Evolutionary conservation across 2,113 vertebrate species (phyloP), one percentile per base, ranked within the genome.

Genomic region (Chloroceryle aenea): DNA sequence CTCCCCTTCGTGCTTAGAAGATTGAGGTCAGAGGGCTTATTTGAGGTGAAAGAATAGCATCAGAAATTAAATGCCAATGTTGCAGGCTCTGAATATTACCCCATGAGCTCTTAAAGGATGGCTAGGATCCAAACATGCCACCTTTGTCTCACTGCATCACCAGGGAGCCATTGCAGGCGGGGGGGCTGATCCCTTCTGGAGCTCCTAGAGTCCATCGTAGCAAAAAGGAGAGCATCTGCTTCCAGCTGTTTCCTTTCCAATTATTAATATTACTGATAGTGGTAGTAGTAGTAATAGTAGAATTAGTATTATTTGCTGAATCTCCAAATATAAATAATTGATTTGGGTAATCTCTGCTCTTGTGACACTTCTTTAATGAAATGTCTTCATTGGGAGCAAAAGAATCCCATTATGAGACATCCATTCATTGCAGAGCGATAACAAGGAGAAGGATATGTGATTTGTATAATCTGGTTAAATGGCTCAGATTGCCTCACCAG

Each of bases 321-420:
- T 95, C 94, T 94, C 84, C 53, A 96, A 96, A 96, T 95, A 98
- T 97, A 98, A 98, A 98, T 98, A 98, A 98, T 98, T 97, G 97
- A 98, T 98, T 97, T 97, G 74, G 91, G 91, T 98, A 98, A 98
- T 97, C 97, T 96, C 95, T 96, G 93, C 97, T 97, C 73, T 53
- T 96, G 81, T 97, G 97, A 97, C 97, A 97, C 91, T 97, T 97
- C 96, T 81, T 96, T 98, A 97, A 97, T 98, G 97, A 98, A 98
- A 98, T 96, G 97, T 97, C 97, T 98, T 97, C 87, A 91, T 98
- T 97, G 97, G 91, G 95, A 97, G 96, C 85, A 96, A 76, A 96
- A 92, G 91, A 93, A 97, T 97, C 96, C 97, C 91, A 96, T 97
- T 97, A 97, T n/a, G 91, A 97, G 95, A 92, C 90, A 59, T 95